These are phyloP conservation scores for Platynereis dumerilii DNA, from an alignment of 2,888 invertebrate genomes.

Conservation along the genomic window DNA sequence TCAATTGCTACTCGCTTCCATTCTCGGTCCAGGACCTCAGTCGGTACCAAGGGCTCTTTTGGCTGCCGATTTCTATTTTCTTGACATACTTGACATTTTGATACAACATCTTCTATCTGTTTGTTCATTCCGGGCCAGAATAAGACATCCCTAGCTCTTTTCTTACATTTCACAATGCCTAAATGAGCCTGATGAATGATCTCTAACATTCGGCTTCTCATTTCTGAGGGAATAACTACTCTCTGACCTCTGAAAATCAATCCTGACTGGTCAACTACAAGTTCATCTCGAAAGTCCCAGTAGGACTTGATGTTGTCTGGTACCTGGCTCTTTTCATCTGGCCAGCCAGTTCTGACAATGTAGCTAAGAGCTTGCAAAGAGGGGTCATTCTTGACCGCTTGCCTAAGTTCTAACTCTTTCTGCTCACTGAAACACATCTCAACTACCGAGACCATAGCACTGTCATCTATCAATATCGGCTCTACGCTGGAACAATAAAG, in stretches of 20 bases:
- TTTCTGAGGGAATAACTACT: neutral
- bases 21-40: too few species aligned
- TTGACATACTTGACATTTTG: too few species aligned
- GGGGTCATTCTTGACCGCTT: neutral
- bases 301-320: neutral
- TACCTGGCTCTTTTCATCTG: neutral
- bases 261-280: neutral
- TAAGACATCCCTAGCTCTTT: neutral
- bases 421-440: neutral
- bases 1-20: too few species aligned
- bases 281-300: neutral
- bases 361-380: neutral
- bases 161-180: neutral
- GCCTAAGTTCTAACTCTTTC: neutral
- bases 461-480: neutral
- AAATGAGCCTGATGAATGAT: neutral
- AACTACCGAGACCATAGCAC: neutral
- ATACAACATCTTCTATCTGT: neutral
- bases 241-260: neutral
- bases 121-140: neutral
- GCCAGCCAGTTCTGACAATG: neutral
- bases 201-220: neutral
- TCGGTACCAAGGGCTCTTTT: too few species aligned
- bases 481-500: neutral
- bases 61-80: too few species aligned